Base-by-base conservation (phyloP, 2,797 vertebrate species). In the Euphonia xanthogaster region DNA sequence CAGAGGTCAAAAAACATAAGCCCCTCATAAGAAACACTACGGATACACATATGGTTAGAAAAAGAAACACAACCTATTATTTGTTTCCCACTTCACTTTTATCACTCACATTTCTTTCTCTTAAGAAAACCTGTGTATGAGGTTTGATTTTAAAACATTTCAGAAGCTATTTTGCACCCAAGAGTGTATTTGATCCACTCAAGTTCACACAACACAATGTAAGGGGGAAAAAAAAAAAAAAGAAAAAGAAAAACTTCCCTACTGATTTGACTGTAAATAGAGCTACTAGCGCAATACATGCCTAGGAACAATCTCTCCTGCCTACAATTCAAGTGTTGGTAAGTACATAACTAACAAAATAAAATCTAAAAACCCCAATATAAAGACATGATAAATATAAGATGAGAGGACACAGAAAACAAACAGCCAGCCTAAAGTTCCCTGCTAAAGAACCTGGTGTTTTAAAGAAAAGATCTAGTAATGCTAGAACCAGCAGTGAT, bases 141-240 rank as follows among this genome's bases (percentile, higher is more conserved):
- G 6, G 23, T 50, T 79, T 37, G 22, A 87, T 40, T 82, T 83
- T 51, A 88, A 81, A 92, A 72, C 47, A 79, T 81, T 93, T 71
- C 68, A 86, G 67, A 68, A 92, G 31, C 25, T 89, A 33, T 51
- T 87, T 28, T 62, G 42, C 60, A 73, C 21, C 45, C 40, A 70
- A 58, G 6, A 33, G 39, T 61, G 35, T 27, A 53, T 87, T 53
- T 53, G 67, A 93, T 58, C 7, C 55, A 30, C 76, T 35, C 0
- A 23, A 79, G 66, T 50, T 92, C 60, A 89, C 57, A 79, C 18
- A 92, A 51, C 10, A 80, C 9, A 72, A 81, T 20, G 44, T 10
- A n/a, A 7, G 6, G 4, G 1, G 0, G 15, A 15, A 33, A 22
- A 6, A n/a, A 39, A 48, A 42, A 42, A 17, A 17, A 18, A 42